Evolutionary conservation across 2,797 vertebrate species (phyloP).

Genomic region (Hafferia zeledoni): DNA sequence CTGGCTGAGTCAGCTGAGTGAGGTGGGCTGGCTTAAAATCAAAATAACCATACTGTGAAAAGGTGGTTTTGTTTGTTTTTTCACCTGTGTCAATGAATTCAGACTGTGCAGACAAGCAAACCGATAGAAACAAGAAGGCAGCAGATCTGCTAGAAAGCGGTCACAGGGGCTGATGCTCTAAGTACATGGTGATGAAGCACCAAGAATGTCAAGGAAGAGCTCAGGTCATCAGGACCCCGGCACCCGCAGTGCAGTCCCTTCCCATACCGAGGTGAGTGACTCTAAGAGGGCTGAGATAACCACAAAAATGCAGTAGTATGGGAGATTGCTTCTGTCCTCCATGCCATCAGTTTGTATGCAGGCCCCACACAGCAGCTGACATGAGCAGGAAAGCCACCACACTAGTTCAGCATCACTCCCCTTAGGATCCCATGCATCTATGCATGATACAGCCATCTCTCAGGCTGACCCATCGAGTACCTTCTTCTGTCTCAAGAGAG

Average conservation of each 20-base stretch:
- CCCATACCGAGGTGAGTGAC: neutral
- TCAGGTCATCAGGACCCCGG: neutral
- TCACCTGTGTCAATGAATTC: neutral
- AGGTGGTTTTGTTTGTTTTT: neutral
- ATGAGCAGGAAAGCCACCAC: neutral
- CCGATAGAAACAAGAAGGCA: neutral
- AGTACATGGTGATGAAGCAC: neutral
- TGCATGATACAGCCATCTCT: neutral
- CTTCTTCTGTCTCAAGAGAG: neutral
- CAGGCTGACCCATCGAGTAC: neutral
- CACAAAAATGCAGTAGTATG: neutral
- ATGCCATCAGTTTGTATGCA: fast-evolving
- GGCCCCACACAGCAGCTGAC: neutral
- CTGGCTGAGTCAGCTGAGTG: neutral
- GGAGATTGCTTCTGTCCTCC: neutral
- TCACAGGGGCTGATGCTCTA: neutral
- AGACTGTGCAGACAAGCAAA: neutral
- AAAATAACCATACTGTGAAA: neutral
- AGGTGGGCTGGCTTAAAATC: neutral
- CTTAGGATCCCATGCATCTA: fast-evolving
- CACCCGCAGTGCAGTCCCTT: neutral
- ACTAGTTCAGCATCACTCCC: neutral
- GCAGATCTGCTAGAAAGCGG: neutral
- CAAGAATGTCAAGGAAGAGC: neutral
- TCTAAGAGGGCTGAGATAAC: neutral